phyloP scores from a whole-genome alignment of 2,888 invertebrate species.

The Zelleria hepariella region DNA sequence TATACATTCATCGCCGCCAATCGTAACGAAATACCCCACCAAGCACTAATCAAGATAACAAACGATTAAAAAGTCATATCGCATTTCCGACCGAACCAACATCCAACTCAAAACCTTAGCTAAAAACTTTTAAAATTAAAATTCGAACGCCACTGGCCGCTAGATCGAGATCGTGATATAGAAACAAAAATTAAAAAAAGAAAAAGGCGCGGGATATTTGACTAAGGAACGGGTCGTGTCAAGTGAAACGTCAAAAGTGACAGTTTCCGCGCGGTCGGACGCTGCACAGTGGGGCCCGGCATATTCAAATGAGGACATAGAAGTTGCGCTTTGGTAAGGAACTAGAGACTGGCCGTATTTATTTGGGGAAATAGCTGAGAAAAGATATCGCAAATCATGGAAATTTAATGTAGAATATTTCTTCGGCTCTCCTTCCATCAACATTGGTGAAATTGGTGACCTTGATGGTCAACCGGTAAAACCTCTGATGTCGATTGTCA shows the following conservation, averaged over 20 bases:
- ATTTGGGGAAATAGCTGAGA: too few species aligned
- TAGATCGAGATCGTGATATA: slow-evolving; percentile 56
- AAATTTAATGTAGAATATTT: too few species aligned
- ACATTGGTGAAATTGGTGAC: too few species aligned
- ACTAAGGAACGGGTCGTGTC: slow-evolving; percentile 65
- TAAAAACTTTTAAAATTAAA: slow-evolving; percentile 44
- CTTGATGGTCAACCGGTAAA: too few species aligned
- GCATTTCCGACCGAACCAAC: slow-evolving; percentile 7
- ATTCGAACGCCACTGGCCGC: slow-evolving; percentile 30
- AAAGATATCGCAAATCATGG: too few species aligned
- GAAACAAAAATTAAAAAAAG: slow-evolving; percentile 45
- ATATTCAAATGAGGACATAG: slow-evolving; percentile 21
- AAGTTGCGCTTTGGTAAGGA: slow-evolving; percentile 44
- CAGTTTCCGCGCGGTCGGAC: slow-evolving; percentile 67
- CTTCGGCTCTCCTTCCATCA: too few species aligned
- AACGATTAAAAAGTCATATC: slow-evolving; percentile 53
- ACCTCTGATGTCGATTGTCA: too few species aligned
- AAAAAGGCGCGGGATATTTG: slow-evolving; percentile 59
- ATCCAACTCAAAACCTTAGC: slow-evolving; percentile 14
- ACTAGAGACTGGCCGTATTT: too few species aligned
- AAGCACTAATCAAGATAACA: slow-evolving; percentile 63
- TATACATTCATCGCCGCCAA: slow-evolving; percentile 65
- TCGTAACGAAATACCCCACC: slow-evolving; percentile 55
- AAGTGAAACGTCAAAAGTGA: slow-evolving; percentile 69
- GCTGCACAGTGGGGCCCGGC: slow-evolving; percentile 13